A percentile compares a stretch with the other conserved stretches of the same genome.
phyloP scores from a whole-genome alignment of 1,140 invertebrate species.

The Portunus trituberculatus region DNA sequence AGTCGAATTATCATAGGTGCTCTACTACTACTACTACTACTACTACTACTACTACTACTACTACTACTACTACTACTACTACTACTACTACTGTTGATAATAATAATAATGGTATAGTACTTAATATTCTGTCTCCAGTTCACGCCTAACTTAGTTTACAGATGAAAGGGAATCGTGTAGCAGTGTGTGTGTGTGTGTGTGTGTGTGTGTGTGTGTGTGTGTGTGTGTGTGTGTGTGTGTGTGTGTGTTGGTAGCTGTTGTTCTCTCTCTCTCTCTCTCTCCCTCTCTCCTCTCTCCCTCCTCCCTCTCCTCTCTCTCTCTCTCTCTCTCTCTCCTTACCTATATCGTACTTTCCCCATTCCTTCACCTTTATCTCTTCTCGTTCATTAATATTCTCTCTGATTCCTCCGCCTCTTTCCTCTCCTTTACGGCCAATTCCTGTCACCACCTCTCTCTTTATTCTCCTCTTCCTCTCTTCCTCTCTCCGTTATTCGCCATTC shows the following conservation, averaged over 20 bases:
- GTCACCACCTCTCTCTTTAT: background rate
- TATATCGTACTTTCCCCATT: background rate
- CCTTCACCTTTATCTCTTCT: background rate
- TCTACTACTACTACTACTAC: too few species aligned
- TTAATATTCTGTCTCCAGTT: background rate
- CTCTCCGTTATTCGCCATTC: background rate
- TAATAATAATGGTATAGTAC: background rate
- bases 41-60: too few species aligned
- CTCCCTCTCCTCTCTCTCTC: background rate
- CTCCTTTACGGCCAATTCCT: background rate
- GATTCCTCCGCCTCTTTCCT: background rate
- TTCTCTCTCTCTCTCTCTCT: background rate
- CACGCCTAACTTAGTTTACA: slow-evolving; percentile 22
- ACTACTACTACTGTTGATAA: background rate
- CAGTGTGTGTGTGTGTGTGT: slow-evolving; percentile 37
- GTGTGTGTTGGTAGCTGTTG: background rate
- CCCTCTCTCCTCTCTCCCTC: background rate
- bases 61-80: slow-evolving; percentile 6
- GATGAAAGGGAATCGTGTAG: background rate
- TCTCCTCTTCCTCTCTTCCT: background rate
- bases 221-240: slow-evolving; percentile 42
- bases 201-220: slow-evolving; percentile 43
- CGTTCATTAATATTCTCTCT: background rate
- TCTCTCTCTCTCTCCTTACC: background rate
- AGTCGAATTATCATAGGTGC: too few species aligned